phyloP scores from a whole-genome alignment of 1,140 invertebrate genomes.

The Leptestheria dahalacensis region DNA sequence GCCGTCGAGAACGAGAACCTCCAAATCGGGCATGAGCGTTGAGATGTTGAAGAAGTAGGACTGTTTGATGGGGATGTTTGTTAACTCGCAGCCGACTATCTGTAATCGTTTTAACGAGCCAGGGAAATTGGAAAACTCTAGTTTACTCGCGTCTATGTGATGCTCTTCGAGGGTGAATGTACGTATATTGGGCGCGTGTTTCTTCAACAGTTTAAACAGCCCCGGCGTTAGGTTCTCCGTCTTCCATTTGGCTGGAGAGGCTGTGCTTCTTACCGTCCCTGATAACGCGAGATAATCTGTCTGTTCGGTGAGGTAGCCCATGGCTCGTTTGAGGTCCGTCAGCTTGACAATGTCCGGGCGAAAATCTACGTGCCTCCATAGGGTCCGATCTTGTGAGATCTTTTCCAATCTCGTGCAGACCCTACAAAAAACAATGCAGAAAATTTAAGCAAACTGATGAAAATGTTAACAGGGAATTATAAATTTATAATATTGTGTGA shows the following conservation, averaged over 20 bases:
- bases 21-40: constrained; percentile 35
- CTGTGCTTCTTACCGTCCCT: constrained; percentile 17
- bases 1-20: constrained; percentile 46
- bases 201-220: constrained; percentile 13
- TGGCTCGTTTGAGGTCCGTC: constrained; percentile 30
- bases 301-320: constrained; percentile 30
- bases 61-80: constrained; percentile 32
- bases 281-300: constrained; percentile 33
- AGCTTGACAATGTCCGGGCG: constrained; percentile 26
- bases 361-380: constrained; percentile 36
- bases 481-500: too few species aligned
- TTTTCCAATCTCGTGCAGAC: constrained; percentile 32
- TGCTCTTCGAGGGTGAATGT: constrained; percentile 36
- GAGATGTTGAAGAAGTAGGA: constrained; percentile 41
- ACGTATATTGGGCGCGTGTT: constrained; percentile 27
- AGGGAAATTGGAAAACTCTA: constrained; percentile 38
- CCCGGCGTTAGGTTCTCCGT: constrained; percentile 7
- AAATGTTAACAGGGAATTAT: too few species aligned
- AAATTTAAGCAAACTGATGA: too few species aligned
- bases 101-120: constrained; percentile 35
- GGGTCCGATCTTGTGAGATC: constrained; percentile 32
- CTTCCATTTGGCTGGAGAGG: constrained; percentile 6
- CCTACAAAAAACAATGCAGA: constrained; percentile 22
- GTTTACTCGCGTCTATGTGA: constrained; percentile 31
- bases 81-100: constrained; percentile 37